Evolutionary conservation across 2,797 vertebrate species (phyloP).

Genomic region (Myripristis jacobus): DNA sequence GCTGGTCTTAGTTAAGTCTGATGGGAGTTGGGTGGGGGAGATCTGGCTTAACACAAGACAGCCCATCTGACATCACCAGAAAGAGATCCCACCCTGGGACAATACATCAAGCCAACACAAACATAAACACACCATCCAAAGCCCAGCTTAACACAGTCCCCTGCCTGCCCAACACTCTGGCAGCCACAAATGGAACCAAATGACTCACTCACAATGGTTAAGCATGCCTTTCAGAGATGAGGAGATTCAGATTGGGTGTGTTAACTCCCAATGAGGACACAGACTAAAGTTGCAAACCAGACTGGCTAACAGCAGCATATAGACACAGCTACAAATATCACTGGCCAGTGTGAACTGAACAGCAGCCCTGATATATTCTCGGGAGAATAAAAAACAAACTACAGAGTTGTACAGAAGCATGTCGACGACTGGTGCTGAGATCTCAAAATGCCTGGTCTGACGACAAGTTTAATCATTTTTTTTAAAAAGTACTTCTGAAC

Average conservation of each 20-base stretch:
- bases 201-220: constrained; percentile 33
- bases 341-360: neutral
- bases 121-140: constrained; percentile 49
- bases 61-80: constrained; percentile 47
- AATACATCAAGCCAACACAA: constrained; percentile 58
- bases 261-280: constrained; percentile 1
- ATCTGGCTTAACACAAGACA: constrained; percentile 18
- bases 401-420: neutral
- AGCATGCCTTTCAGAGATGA: constrained; percentile 4
- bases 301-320: neutral
- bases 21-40: neutral
- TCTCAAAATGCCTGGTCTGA: neutral
- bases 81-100: constrained; percentile 55
- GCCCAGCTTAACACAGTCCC: constrained; percentile 37
- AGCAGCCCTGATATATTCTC: neutral
- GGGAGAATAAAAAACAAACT: neutral
- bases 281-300: neutral
- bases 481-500: neutral
- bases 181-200: constrained; percentile 10
- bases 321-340: neutral
- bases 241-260: neutral
- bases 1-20: neutral
- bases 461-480: neutral
- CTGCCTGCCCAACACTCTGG: neutral
- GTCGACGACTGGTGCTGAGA: no score